Percentiles rank a stretch among this genome's conserved stretches.
phyloP scores from a whole-genome alignment of 2,888 invertebrate genomes.

The Trissonchulus latispiculum region DNA sequence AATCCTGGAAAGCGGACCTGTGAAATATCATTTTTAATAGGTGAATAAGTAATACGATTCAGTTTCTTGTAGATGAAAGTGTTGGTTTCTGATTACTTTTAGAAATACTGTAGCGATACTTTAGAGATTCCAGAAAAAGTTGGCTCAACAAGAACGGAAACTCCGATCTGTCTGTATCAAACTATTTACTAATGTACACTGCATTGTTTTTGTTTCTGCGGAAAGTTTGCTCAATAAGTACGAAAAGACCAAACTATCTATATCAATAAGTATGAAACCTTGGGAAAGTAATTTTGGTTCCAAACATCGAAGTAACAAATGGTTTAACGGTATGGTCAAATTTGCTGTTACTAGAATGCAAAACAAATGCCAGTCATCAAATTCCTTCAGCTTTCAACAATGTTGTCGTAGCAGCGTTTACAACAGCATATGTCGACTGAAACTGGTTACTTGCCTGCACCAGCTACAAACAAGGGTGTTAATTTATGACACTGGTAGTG shows the following conservation, averaged over 20 bases:
- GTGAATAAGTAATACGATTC: no score
- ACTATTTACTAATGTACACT: no score
- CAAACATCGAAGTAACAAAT: neutral
- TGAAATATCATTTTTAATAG: neutral
- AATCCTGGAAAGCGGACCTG: neutral
- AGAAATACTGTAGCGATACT: no score
- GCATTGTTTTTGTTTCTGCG: neutral
- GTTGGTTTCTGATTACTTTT: no score
- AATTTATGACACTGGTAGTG: neutral
- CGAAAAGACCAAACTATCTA: neutral
- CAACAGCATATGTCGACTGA: neutral
- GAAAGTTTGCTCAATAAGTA: neutral
- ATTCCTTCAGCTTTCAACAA: neutral
- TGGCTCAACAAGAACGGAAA: no score
- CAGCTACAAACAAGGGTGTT: neutral
- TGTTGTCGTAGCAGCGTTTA: neutral
- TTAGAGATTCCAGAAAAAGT: no score
- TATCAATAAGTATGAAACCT: neutral
- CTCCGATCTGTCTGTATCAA: no score
- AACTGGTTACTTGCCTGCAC: neutral
- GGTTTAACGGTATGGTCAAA: neutral
- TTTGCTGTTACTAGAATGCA: neutral
- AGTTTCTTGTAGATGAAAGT: no score
- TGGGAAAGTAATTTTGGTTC: neutral
- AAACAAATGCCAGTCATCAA: neutral